Evolutionary conservation across 2,888 invertebrate species (phyloP), one percentile per base, ranked within the genome.

Genomic region (Eulithis testata): DNA sequence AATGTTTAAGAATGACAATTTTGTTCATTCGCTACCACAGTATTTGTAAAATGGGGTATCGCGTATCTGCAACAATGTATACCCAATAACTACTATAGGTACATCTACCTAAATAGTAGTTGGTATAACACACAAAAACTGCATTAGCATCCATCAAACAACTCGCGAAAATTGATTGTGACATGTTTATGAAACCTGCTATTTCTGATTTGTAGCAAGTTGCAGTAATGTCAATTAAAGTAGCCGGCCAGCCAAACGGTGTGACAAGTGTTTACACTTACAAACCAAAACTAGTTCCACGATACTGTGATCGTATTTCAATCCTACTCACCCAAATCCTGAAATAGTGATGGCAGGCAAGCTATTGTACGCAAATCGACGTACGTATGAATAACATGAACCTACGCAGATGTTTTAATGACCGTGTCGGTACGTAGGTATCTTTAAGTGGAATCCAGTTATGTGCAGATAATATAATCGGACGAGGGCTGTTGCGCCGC

Each of bases 381-480:
- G 78, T 80, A 76, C 73, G 78, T 80, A 78, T 73, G 76, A 78
- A 77, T 75, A 79, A 82, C 82, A 86, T 81, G 81, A 79, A 78
- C 59, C 59, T 60, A 59, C 76, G 84, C 81, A 87, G 87, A 88
- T 86, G 86, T 86, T 86, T 85, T 88, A 86, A 84, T 86, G 82
- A 84, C 73, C 78, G 82, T 60, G 60, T 57, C 31, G 27, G 51
- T 84, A 81, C 78, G 80, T 84, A 78, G 78, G 81, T 83, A 80
- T 81, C 80, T 83, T 84, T 82, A 80, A 83, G 81, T 80, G 77
- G 84, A 87, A 86, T 88, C 85, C 86, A 88, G 86, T 89, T 89
- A 88, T 87, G 83, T 86, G 85, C 83, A 86, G 87, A 88, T 87
- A 86, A 86, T 86, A 86, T 86, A 85, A 86, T 86, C 86, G 82